Evolutionary conservation across 2,113 vertebrate species (phyloP), one percentile per base, ranked within the genome.

Genomic region (Phylloscopus trochiloides): DNA sequence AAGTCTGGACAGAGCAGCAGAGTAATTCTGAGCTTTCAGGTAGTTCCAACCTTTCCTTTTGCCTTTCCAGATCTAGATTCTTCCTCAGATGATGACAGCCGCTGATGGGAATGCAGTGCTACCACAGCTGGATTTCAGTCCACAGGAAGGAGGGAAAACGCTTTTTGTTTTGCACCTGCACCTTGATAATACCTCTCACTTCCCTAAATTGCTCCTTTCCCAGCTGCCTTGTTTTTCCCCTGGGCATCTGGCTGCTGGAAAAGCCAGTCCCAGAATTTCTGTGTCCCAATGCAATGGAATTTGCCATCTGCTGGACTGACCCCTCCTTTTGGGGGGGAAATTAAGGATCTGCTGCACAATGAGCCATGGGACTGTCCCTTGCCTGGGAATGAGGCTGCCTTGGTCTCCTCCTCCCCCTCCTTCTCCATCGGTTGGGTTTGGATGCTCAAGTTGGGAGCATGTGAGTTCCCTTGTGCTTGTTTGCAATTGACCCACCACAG

Each of bases 141-240:
- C 31, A 9, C 2, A 4, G 57, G 67, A 82, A 73, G 48, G 22
- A 29, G 54, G 21, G 70, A 52, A 86, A 57, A 48, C 0, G 73
- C 82, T 96, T 97, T 67, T 76, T 76, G 38, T 88, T 92, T 93
- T 86, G 95, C 97, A 97, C 97, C 93, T 97, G 97, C 97, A 96
- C 97, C 98, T 97, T 93, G 92, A 90, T 87, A 61, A 92, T 75
- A 51, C 91, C 45, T 83, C 84, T 96, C 91, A 43, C 81, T 95
- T 72, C 87, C 88, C 55, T 11, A 1, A 72, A 4, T 36, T 55
- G n/a, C 63, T 52, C 52, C 71, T 86, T 50, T 67, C 62, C 86
- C 58, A 24, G 38, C 66, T 72, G 55, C 78, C 58, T 68, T 9
- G 6, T 63, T 70, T 80, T 32, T 24, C 2, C 4, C 57, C 59